Percentiles rank a stretch among this genome's conserved stretches.
phyloP scores from a whole-genome alignment of 2,113 vertebrate species.

The Rynchops niger region DNA sequence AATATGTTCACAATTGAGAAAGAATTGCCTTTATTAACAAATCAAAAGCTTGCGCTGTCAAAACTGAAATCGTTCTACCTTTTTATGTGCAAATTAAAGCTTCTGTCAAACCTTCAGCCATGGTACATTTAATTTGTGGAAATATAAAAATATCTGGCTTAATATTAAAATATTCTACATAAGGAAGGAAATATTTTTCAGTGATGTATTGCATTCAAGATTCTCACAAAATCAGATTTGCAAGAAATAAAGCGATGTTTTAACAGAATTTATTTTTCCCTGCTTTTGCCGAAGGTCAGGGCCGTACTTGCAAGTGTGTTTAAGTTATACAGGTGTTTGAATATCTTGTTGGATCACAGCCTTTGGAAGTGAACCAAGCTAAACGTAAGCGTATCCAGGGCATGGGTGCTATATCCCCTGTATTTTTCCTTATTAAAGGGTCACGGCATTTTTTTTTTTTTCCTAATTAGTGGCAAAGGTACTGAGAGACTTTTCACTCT shows the following conservation, averaged over 20 bases:
- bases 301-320: neutral
- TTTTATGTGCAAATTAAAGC: slow-evolving; percentile 75
- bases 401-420: neutral
- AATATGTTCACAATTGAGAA: slow-evolving; percentile 63
- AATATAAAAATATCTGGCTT: slow-evolving; percentile 57
- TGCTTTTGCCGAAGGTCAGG: neutral
- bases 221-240: neutral
- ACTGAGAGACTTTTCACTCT: neutral
- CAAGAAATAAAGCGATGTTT: slow-evolving; percentile 8
- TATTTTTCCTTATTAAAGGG: neutral
- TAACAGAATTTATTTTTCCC: neutral
- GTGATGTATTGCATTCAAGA: neutral
- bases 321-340: neutral
- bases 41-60: slow-evolving; percentile 62
- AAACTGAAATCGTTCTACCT: slow-evolving; percentile 70
- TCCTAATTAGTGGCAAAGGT: neutral
- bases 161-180: slow-evolving; percentile 53
- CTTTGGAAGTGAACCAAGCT: slow-evolving; percentile 20
- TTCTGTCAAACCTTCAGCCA: slow-evolving; percentile 73
- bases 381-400: neutral
- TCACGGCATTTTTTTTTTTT: neutral
- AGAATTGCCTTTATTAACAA: slow-evolving; percentile 71
- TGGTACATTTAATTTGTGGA: slow-evolving; percentile 68
- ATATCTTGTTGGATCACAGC: neutral
- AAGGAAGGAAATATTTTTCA: slow-evolving; percentile 15